Conservation (phyloP, 1,140 invertebrate genomes). For the Luehdorfia chinensis region DNA sequence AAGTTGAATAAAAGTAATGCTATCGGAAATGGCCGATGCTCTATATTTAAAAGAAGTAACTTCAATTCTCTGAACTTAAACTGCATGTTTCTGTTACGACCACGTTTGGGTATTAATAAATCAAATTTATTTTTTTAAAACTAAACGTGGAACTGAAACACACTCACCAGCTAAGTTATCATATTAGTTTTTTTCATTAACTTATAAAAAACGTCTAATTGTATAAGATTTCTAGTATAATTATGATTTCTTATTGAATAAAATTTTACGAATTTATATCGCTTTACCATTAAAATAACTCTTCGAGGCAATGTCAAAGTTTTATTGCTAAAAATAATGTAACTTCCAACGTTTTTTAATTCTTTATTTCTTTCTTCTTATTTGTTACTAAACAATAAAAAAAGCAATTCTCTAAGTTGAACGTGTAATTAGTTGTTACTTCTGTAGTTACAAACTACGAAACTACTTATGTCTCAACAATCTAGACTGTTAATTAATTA, state of each 20-base stretch:
- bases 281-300: slow-evolving; percentile 5
- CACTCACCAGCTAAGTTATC: too few relatives aligned
- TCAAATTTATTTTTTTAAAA: too few relatives aligned
- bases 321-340: slow-evolving; percentile 10
- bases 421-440: slow-evolving; percentile 13
- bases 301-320: slow-evolving; percentile 4
- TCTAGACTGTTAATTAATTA: slow-evolving; percentile 1
- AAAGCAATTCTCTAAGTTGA: slow-evolving; percentile 15
- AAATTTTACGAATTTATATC: too few relatives aligned
- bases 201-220: too few relatives aligned
- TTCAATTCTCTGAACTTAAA: slow-evolving; percentile 9
- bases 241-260: too few relatives aligned
- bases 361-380: slow-evolving; percentile 15
- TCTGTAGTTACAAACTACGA: slow-evolving; percentile 7
- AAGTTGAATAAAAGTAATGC: slow-evolving; percentile 16
- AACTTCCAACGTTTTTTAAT: slow-evolving; percentile 12
- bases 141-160: too few relatives aligned
- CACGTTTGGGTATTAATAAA: neutral
- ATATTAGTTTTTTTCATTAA: too few relatives aligned
- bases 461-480: neutral
- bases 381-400: slow-evolving; percentile 17
- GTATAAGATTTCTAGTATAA: too few relatives aligned
- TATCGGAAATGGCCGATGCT: slow-evolving; percentile 10
- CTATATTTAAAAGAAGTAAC: slow-evolving; percentile 12
- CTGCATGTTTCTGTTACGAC: slow-evolving; percentile 9